Base-by-base conservation (phyloP, 1,140 invertebrate species). In the Bombus waltoni region DNA sequence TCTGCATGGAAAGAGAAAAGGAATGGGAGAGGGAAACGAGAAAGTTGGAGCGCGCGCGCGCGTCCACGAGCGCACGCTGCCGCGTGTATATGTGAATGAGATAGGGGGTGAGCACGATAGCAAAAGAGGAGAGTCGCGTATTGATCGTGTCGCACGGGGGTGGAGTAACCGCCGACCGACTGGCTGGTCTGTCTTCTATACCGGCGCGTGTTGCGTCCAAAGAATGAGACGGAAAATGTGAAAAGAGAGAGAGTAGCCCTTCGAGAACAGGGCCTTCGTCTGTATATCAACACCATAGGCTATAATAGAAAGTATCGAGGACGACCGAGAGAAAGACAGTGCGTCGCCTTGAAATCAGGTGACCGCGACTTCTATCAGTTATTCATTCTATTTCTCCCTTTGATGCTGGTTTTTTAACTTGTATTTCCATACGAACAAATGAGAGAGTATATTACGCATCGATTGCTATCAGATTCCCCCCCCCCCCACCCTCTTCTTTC, bases 71-170 rank as follows among this genome's bases (percentile, higher is more conserved):
- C 35, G 70, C 44, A 28, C 53, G 25, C 32, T 13, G 25, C 62
- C 42, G 9, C 42, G 35, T 59, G 35, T 78, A 78, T 73, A 22
- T 81, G 73, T 83, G 77, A 65, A 73, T 81, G 73, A 81, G 73
- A 80, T 82, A 88, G 76, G 80, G 83, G 82, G 81, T 81, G 82
- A 72, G 75, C 71, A 77, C 81, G 83, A 81, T 77, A 88, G 88
- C 80, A 78, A 88, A 87, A 90, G 87, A 87, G 89, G 88, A 89
- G 83, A 92, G 83, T 92, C 91, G 92, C 89, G 93, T 94, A 94
- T 94, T 94, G 93, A 95, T 94, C 94, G 93, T 92, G 94, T 94
- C 94, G 94, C 93, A 93, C 92, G 92, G 93, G 94, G 93, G 94
- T 94, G 94, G 92, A 94, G 93, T 93, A 92, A 93, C 89, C 92